A percentile compares a stretch with the other conserved stretches of the same genome.
Evolutionary conservation across 2,888 invertebrate genomes (phyloP).

Genomic region (Phyto melanocephala): DNA sequence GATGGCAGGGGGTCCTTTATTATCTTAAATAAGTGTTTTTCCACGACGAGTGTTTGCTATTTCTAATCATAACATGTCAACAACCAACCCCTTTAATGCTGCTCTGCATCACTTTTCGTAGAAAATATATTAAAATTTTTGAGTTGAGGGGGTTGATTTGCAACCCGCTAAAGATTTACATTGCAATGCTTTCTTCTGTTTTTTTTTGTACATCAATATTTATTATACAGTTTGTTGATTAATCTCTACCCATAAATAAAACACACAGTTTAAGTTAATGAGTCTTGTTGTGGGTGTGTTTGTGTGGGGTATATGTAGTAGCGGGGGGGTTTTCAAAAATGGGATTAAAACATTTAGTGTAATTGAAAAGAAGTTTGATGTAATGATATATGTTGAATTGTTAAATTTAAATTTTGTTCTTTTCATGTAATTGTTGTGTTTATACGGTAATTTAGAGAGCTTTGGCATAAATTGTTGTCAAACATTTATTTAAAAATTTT

Average conservation of each 20-base stretch:
- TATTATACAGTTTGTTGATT: conserved; percentile 19
- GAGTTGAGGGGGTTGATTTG: not conserved
- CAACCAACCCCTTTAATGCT: conserved; percentile 31
- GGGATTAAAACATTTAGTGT: conserved; percentile 35
- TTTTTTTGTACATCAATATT: not conserved
- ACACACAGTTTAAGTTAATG: conserved; percentile 44
- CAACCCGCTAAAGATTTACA: too few species aligned
- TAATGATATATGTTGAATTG: conserved; percentile 40
- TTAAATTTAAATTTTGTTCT: not conserved
- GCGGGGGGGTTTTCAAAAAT: not conserved
- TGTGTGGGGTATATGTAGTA: not conserved
- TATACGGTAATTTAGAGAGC: not conserved
- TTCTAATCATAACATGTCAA: conserved; percentile 55
- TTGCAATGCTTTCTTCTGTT: not conserved
- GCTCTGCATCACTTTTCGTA: too few species aligned
- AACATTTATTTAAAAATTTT: not conserved
- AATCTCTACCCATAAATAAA: conserved; percentile 37
- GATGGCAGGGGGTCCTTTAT: not conserved
- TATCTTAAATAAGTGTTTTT: not conserved
- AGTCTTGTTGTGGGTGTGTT: conserved; percentile 29
- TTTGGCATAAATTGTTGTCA: not conserved
- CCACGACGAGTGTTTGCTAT: conserved; percentile 18
- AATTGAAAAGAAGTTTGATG: conserved; percentile 38
- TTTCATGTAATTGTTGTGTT: not conserved
- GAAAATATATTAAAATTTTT: not conserved